Conservation (phyloP, 2,113 vertebrate genomes). For the Crotophaga sulcirostris region DNA sequence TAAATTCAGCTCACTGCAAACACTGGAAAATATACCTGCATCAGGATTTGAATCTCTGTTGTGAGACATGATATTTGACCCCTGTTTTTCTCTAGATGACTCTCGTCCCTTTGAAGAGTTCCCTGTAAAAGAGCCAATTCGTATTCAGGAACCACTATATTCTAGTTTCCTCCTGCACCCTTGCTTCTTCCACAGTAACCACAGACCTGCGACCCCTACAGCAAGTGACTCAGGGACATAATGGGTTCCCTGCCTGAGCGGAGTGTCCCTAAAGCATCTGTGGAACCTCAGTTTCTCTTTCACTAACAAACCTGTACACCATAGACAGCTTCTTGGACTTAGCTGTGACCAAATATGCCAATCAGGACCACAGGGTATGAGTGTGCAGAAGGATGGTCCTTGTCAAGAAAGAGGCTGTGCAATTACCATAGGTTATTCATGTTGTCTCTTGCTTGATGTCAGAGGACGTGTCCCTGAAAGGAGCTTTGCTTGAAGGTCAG, state of each 20-base stretch:
- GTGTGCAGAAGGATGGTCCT: not conserved
- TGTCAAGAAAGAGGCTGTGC: not conserved
- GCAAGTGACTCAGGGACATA: rapidly evolving
- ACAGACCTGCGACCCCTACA: not conserved
- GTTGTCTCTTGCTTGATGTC: not conserved
- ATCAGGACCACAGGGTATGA: rapidly evolving
- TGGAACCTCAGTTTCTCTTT: not conserved
- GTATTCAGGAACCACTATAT: rapidly evolving
- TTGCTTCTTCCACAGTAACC: not conserved
- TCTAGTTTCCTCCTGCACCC: not conserved
- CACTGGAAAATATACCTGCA: not conserved
- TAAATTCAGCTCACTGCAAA: not conserved
- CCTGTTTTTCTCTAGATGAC: not conserved
- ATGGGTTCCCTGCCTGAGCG: rapidly evolving
- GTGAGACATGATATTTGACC: not conserved
- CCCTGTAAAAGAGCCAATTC: not conserved
- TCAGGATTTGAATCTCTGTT: not conserved
- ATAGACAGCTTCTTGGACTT: not conserved
- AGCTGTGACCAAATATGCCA: not conserved
- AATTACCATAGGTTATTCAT: not conserved
- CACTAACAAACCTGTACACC: not conserved
- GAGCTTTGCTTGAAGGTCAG: not conserved
- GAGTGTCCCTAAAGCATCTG: not conserved
- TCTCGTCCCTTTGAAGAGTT: not conserved
- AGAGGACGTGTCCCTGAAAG: not conserved